Evolutionary conservation across 1,140 invertebrate genomes (phyloP), one percentile per base, ranked within the genome.

Genomic region (Microplitis mediator): DNA sequence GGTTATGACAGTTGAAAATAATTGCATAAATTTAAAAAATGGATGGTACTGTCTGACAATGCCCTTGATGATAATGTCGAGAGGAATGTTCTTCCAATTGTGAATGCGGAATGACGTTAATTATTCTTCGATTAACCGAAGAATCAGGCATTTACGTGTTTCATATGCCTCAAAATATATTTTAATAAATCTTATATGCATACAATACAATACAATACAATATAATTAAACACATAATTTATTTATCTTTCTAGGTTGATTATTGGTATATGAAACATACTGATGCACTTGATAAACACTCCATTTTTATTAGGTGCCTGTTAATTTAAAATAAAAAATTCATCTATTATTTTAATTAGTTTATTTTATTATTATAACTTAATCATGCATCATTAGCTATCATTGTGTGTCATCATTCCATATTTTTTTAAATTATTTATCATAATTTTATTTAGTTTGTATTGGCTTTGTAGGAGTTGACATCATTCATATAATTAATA

Each of bases 61-160:
- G 23, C 23, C 23, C 23, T 23, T 23, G 23, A 80, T 76, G 73
- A 73, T 74, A 75, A 81, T 81, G 79, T 76, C 14, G 78, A 76
- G 71, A 82, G 83, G 82, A 86, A 87, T 87, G 86, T 87, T 87
- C 79, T 87, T 87, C 86, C 86, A 87, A 87, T 86, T 87, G 86
- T 87, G 84, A 85, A 87, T 87, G 85, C 79, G 82, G 83, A 86
- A 85, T 86, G 79, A 80, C 45, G 62, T 79, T 56, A 69, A 34
- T 60, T 35, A 54, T 6, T 50, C 14, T n/a, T 52, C 16, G 4
- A 16, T 8, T 58, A 58, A 9, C 9, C 23, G 5, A 16, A 58
- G 23, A 58, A 45, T 56, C 8, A 68, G 23, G 60, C 60, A 62
- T 61, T 60, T 56, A 36, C 11, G 23, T 52, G 63, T 16, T 60